Evolutionary conservation across 2,113 vertebrate genomes (phyloP).

Genomic region (Bos indicus): DNA sequence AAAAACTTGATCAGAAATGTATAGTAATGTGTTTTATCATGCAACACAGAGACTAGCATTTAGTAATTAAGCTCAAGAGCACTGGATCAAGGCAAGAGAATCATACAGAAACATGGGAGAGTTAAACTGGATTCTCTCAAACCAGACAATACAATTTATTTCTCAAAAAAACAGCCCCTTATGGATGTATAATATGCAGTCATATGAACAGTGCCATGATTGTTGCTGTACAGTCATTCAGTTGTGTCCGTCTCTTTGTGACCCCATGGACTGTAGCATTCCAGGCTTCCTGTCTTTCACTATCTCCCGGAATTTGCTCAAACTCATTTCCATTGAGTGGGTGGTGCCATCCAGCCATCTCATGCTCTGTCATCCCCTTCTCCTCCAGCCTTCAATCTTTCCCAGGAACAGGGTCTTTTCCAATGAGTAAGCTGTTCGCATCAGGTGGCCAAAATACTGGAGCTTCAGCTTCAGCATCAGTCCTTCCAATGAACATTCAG

Average conservation of each 20-base stretch:
- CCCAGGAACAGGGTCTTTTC: neutral
- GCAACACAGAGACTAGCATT: neutral
- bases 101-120: neutral
- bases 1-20: neutral
- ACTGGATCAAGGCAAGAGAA: neutral
- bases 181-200: neutral
- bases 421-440: neutral
- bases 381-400: neutral
- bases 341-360: neutral
- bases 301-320: neutral
- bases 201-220: neutral
- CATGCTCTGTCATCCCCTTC: neutral
- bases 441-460: neutral
- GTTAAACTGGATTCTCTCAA: neutral
- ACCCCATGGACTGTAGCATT: neutral
- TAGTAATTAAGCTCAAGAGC: neutral
- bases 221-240: neutral
- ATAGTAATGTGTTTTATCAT: neutral
- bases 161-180: neutral
- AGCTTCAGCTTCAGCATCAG: neutral
- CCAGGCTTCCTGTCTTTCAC: neutral
- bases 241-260: accelerated
- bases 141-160: neutral
- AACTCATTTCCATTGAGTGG: neutral
- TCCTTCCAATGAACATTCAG: neutral